A percentile compares a stretch with the other conserved stretches of the same genome.
Evolutionary conservation across 2,888 invertebrate species (phyloP).

Genomic region (Caenorhabditis panamensis): DNA sequence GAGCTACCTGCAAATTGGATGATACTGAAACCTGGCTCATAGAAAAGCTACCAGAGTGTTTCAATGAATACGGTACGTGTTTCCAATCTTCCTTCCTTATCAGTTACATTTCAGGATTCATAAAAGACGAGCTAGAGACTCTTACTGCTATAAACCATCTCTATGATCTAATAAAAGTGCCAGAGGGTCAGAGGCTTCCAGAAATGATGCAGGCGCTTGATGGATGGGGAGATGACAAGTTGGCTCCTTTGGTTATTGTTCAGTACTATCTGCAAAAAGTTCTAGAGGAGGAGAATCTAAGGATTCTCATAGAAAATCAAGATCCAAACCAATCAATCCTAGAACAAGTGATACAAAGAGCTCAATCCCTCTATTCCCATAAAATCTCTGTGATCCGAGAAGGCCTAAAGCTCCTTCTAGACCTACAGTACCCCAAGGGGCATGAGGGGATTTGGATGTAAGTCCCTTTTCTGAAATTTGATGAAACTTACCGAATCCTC

Average conservation of each 20-base stretch:
- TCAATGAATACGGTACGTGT: conserved; percentile 13
- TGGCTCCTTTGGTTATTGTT: neutral
- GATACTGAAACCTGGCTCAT: neutral
- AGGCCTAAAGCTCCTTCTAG: neutral
- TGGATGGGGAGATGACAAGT: neutral
- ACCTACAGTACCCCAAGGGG: neutral
- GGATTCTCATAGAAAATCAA: neutral
- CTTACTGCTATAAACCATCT: conserved; percentile 1
- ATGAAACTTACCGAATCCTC: neutral
- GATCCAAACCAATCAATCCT: neutral
- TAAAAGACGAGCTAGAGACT: conserved; percentile 2
- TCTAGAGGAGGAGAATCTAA: neutral
- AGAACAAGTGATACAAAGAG: neutral
- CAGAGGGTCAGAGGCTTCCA: neutral
- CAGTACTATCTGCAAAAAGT: neutral
- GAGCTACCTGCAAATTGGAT: neutral
- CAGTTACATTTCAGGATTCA: neutral
- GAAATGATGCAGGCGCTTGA: neutral
- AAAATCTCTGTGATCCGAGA: neutral
- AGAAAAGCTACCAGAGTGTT: neutral
- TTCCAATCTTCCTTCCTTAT: no score
- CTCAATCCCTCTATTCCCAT: neutral
- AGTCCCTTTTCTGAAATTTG: no score
- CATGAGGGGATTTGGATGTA: conserved; percentile 19
- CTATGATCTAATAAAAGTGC: neutral